Base-by-base conservation (phyloP, 92 coral and sea anemone species). In the Meandrina meandrites region DNA sequence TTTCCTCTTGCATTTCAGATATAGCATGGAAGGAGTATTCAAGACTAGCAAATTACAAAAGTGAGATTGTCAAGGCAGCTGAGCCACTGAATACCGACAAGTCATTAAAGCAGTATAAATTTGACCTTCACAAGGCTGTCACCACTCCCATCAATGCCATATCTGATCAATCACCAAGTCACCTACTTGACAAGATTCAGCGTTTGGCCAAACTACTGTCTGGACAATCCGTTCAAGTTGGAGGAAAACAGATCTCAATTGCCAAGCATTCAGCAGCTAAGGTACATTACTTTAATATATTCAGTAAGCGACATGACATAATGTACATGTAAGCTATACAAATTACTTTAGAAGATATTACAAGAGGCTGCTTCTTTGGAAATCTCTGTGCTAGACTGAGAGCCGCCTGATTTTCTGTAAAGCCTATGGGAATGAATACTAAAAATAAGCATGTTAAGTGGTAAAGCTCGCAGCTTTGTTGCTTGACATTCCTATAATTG, bases 131-230 rank as follows among this genome's bases (percentile, higher is more conserved):
- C 45, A 95, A 94, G 85, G 98, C 99, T 69, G 95, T 97, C 30
- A 94, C 98, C 0, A 94, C 95, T 42, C 99, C 99, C 53, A 94
- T 97, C 64, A 97, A 97, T 90, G 94, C 99, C 17, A 90, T 97
- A 50, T 97, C 99, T 72, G 99, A 94, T 79, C 94, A 92, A 76
- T 95, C 99, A 36, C 97, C 98, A 19, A 89, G 90, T 35, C 98
- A 96, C 60, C 79, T 97, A 74, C 86, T 92, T 32, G 98, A 97
- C 67, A 97, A 97, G 93, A 93, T 97, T 66, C 91, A 89, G 50
- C 92, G 91, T 40, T 85, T 97, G 87, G 81, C 89, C 3, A 91
- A 88, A 27, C 84, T 97, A 73, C 92, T 97, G 24, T 89, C 88
- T 71, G 97, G 98, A 8, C 90, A 90, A 72, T 83, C 88, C 75